Evolutionary conservation across 2,113 vertebrate genomes (phyloP).

Genomic region (Meles meles): DNA sequence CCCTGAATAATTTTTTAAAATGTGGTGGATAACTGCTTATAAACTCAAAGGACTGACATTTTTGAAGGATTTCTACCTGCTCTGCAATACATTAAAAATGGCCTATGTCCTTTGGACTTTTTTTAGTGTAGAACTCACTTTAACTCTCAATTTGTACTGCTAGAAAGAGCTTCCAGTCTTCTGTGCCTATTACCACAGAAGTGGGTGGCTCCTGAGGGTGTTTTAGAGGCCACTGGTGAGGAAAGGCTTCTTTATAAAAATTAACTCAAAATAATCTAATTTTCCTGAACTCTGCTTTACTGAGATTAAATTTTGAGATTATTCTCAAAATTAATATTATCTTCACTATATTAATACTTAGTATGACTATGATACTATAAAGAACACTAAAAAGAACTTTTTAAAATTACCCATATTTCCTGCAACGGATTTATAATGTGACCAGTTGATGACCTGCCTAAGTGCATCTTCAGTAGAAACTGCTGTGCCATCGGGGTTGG

Average conservation of each 20-base stretch:
- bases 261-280: not conserved
- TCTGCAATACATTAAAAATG: not conserved
- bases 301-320: constrained; percentile 10
- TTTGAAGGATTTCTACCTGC: not conserved
- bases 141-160: not conserved
- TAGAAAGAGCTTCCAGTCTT: not conserved
- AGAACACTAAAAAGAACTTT: not conserved
- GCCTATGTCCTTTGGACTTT: not conserved
- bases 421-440: constrained; percentile 82
- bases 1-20: not conserved
- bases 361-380: not conserved
- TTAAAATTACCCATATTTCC: constrained; percentile 85
- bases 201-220: not conserved
- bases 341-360: not conserved
- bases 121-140: not conserved
- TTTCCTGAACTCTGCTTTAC: not conserved
- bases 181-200: not conserved
- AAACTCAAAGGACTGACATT: not conserved
- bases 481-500: constrained; percentile 94
- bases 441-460: constrained; percentile 83
- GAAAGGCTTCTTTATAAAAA: not conserved
- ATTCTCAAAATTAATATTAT: not conserved
- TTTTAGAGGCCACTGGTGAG: not conserved
- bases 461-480: constrained; percentile 89
- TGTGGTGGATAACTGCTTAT: not conserved